These are phyloP conservation scores for Melanostoma mellinum DNA, from an alignment of 2,888 invertebrate species.

Conservation along the genomic window DNA sequence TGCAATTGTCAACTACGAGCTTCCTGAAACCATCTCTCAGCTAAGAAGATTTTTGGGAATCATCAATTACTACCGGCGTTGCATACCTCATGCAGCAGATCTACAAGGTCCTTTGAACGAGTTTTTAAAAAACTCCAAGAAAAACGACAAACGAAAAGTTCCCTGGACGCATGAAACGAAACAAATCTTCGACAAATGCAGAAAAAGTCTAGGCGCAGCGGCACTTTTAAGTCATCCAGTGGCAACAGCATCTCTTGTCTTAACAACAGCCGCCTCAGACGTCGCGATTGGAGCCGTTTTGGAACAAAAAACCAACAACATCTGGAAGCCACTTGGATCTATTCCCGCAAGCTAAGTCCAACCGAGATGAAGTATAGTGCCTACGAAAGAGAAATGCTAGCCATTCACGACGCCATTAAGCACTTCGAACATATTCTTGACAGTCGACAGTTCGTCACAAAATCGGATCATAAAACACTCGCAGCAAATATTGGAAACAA, in stretches of 20 bases:
- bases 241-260: not conserved
- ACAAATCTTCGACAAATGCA: slow-evolving; percentile 6
- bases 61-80: slow-evolving; percentile 46
- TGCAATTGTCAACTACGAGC: slow-evolving; percentile 44
- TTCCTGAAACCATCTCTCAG: slow-evolving; percentile 42
- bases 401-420: slow-evolving; percentile 66
- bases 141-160: slow-evolving; percentile 19
- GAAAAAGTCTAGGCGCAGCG: slow-evolving; percentile 4
- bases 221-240: slow-evolving; percentile 1
- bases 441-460: not conserved
- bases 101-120: slow-evolving; percentile 31
- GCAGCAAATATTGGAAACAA: not conserved
- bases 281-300: not conserved
- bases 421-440: not conserved
- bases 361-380: too few relatives aligned
- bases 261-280: slow-evolving; percentile 11
- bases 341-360: too few relatives aligned
- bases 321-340: too few relatives aligned
- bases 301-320: not conserved
- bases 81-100: slow-evolving; percentile 27
- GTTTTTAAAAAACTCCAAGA: slow-evolving; percentile 9
- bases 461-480: not conserved
- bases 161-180: slow-evolving; percentile 14
- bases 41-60: slow-evolving; percentile 60
- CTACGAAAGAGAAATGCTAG: too few relatives aligned